Evolutionary conservation across 1,140 invertebrate genomes (phyloP).

Genomic region (Hycleus cichorii): DNA sequence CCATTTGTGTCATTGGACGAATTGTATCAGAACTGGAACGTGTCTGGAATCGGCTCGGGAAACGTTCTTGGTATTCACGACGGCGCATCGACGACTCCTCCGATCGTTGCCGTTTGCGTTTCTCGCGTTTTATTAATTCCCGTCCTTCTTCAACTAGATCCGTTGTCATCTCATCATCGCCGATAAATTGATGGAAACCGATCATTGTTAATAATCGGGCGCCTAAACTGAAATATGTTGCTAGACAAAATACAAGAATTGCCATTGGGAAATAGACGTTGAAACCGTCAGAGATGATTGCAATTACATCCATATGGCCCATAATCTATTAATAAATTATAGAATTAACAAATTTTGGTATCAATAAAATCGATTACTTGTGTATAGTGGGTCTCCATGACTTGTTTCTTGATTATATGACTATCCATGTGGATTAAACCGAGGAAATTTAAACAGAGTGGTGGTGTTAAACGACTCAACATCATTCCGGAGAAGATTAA

Average conservation of each 20-base stretch:
- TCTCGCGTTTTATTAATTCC: constrained; percentile 77
- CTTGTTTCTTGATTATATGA: constrained; percentile 78
- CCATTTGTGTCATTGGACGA: constrained; percentile 21
- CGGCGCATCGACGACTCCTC: constrained; percentile 69
- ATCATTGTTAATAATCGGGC: constrained; percentile 78
- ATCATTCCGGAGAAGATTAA: constrained; percentile 98
- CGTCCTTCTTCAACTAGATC: constrained; percentile 90
- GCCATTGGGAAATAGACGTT: constrained; percentile 99
- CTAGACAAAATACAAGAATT: constrained; percentile 87
- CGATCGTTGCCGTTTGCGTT: constrained; percentile 68
- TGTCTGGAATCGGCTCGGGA: constrained; percentile 48
- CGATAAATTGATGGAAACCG: constrained; percentile 94
- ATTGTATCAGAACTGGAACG: constrained; percentile 48
- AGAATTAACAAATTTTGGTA: not conserved
- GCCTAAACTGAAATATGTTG: constrained; percentile 94
- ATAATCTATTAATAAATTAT: constrained; percentile 65
- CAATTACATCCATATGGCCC: constrained; percentile 98
- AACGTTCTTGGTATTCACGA: constrained; percentile 62
- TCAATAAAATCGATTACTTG: constrained; percentile 49
- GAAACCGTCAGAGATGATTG: constrained; percentile 95
- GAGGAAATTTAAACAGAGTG: constrained; percentile 97
- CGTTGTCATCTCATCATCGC: constrained; percentile 85
- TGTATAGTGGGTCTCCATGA: constrained; percentile 82
- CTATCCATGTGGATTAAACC: constrained; percentile 97
- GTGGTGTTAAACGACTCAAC: constrained; percentile 92